A percentile compares a stretch with the other conserved stretches of the same genome.
Evolutionary conservation across 2,113 vertebrate genomes (phyloP).

Genomic region (Chlorocebus sabaeus): DNA sequence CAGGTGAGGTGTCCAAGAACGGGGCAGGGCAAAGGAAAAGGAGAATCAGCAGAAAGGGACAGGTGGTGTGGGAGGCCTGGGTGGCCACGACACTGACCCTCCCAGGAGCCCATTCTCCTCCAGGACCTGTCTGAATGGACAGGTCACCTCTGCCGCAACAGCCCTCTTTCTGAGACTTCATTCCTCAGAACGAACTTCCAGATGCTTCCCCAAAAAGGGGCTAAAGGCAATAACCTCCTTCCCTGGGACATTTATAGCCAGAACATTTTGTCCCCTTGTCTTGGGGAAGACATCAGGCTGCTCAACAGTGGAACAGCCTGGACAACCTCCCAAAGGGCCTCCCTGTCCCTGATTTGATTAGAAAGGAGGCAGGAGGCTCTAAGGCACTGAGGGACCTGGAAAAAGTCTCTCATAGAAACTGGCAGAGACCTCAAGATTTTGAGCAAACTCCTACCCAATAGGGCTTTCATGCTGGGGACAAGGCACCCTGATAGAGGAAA

Average conservation of each 20-base stretch:
- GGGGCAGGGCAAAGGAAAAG: fast-evolving
- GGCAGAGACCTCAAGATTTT: not conserved
- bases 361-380: not conserved
- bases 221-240: not conserved
- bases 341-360: not conserved
- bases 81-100: fast-evolving
- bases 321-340: not conserved
- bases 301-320: not conserved
- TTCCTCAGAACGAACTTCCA: not conserved
- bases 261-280: not conserved
- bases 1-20: not conserved
- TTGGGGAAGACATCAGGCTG: not conserved
- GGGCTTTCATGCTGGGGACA: not conserved
- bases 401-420: not conserved
- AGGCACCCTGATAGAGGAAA: not conserved
- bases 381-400: not conserved
- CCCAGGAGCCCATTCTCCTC: not conserved
- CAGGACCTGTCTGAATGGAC: not conserved
- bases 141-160: not conserved
- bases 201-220: not conserved
- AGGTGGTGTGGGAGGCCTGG: not conserved
- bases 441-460: not conserved
- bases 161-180: not conserved
- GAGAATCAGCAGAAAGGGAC: not conserved
- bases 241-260: not conserved